phyloP scores from a whole-genome alignment of 2,797 vertebrate genomes.

The Molossus molossus region DNA sequence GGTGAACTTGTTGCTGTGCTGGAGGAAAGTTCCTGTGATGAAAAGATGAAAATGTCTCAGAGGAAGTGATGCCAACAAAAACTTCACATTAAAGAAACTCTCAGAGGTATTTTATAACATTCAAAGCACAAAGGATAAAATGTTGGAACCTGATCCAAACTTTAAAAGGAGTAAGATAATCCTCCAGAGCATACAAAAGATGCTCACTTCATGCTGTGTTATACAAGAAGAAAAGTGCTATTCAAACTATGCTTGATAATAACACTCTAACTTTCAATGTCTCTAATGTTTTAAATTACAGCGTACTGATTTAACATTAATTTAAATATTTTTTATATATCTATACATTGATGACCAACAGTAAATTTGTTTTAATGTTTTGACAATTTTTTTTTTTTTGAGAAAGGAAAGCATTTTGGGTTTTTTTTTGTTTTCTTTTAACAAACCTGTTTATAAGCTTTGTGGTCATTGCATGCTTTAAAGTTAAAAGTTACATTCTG shows the following conservation, averaged over 20 bases:
- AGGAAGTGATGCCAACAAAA: neutral
- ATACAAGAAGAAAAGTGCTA: neutral
- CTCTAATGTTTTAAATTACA: neutral
- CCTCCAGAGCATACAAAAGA: neutral
- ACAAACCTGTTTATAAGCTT: neutral
- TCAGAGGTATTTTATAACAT: neutral
- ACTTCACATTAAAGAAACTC: neutral
- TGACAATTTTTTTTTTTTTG: neutral
- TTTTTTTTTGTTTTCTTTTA: neutral
- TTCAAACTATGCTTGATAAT: neutral
- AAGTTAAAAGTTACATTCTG: slow-evolving; percentile 35
- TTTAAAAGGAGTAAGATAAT: neutral
- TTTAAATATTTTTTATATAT: neutral
- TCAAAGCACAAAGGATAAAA: neutral
- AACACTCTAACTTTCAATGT: neutral
- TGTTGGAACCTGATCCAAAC: neutral
- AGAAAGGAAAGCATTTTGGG: neutral
- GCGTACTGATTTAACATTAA: neutral
- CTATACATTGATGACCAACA: neutral
- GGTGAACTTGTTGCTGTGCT: neutral
- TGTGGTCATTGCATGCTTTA: neutral
- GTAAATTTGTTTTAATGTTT: neutral
- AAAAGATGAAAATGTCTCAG: neutral
- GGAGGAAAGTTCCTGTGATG: neutral
- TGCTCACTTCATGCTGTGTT: neutral